Evolutionary conservation across 2,113 vertebrate species (phyloP), one percentile per base, ranked within the genome.

Genomic region (Salvator merianae): DNA sequence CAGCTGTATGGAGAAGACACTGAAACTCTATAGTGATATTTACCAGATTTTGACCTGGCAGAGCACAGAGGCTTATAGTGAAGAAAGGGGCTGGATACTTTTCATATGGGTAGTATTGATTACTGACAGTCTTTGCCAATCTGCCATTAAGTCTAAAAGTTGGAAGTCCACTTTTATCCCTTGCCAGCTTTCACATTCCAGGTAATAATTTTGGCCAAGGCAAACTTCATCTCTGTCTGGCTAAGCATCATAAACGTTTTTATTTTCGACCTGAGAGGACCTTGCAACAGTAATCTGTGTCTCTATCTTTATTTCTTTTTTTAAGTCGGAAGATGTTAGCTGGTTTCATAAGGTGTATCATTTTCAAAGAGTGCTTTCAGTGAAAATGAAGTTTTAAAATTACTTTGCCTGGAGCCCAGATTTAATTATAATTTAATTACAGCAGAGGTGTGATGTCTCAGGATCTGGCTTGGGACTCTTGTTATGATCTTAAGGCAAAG

Each of bases 381-480:
- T 74, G 62, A 74, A 82, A 34, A 32, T 65, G 36, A 71, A 40
- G 6, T 65, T 84, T 84, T 79, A 68, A 63, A 78, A 78, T 62
- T 62, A n/a, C 53, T 78, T 71, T 84, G 50, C 75, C 65, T 36
- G 34, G 50, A 69, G 65, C 34, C 50, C 50, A 38, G 50, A 62
- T 84, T 84, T 71, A 84, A 71, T 84, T 78, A 78, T 72, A 78
- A 68, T 62, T 78, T 78, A 71, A 84, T 78, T 78, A 77, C 38
- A 55, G 34, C 30, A 40, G 75, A 78, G 76, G 66, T 78, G 66
- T 63, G 66, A 84, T 62, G 13, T 62, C 24, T 77, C 36, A 3
- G 30, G 47, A 59, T 71, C 65, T 71, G 66, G 83, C 53, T 78
- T 70, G 66, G 20, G 66, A 62, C 5, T 84, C 7, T 59, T 55